phyloP scores from a whole-genome alignment of 2,888 invertebrate species.

The Parapristionchus giblindavisi region DNA sequence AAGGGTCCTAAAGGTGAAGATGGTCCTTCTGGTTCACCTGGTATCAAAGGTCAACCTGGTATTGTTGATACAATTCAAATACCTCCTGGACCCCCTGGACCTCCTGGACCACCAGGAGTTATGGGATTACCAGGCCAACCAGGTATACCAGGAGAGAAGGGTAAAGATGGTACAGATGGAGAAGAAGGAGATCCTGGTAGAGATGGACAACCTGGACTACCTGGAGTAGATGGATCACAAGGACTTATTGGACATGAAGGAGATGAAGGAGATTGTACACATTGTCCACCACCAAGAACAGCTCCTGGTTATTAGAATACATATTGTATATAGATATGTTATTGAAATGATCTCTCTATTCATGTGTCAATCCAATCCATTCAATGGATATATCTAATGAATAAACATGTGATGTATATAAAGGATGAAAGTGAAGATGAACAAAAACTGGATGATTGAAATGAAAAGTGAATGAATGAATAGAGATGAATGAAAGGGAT shows the following conservation, averaged over 20 bases:
- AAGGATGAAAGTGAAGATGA: slow-evolving; percentile 9
- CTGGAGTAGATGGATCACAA: slow-evolving; percentile 46
- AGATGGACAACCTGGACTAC: slow-evolving; percentile 46
- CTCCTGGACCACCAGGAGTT: slow-evolving; percentile 47
- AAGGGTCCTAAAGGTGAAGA: slow-evolving; percentile 45
- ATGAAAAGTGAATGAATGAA: slow-evolving; percentile 3
- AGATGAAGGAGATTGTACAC: slow-evolving; percentile 50
- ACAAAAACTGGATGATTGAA: slow-evolving; percentile 28
- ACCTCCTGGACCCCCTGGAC: slow-evolving; percentile 47
- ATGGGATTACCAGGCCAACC: slow-evolving; percentile 48
- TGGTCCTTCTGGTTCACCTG: slow-evolving; percentile 47
- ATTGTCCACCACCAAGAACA: slow-evolving; percentile 53
- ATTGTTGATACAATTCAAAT: slow-evolving; percentile 28
- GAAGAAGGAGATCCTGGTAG: slow-evolving; percentile 48
- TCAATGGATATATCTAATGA: slow-evolving; percentile 21
- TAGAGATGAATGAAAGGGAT: slow-evolving; percentile 20
- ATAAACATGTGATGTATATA: slow-evolving; percentile 12
- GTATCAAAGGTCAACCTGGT: slow-evolving; percentile 38
- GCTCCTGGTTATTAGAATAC: slow-evolving; percentile 50
- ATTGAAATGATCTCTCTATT: not conserved
- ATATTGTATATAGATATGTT: not conserved
- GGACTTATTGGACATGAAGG: slow-evolving; percentile 47
- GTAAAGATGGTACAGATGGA: slow-evolving; percentile 49
- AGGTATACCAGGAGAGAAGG: slow-evolving; percentile 47
- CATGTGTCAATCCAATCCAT: slow-evolving; percentile 3